Evolutionary conservation across 1,140 invertebrate species (phyloP).

Genomic region (Brachionus sp.): DNA sequence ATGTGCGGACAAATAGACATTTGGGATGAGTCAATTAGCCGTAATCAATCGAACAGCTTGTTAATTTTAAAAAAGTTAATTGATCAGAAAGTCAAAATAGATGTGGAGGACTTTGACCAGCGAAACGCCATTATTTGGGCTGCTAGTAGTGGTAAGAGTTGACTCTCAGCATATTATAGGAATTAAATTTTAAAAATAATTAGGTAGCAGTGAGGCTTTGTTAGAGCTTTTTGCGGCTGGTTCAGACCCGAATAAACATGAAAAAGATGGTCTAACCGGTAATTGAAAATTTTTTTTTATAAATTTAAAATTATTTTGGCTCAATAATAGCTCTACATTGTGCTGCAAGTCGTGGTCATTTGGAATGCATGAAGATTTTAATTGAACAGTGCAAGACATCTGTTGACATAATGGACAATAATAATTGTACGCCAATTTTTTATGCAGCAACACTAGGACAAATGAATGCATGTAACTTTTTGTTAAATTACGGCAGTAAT

Average conservation of each 20-base stretch:
- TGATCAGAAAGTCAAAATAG: slow-evolving; percentile 72
- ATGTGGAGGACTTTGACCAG: slow-evolving; percentile 82
- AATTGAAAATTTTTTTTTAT: slow-evolving; percentile 32
- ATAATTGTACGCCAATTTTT: slow-evolving; percentile 83
- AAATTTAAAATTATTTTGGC: not conserved
- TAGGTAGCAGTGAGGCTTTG: slow-evolving; percentile 68
- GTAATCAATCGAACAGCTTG: slow-evolving; percentile 53
- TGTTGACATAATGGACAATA: slow-evolving; percentile 69
- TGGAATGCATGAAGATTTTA: slow-evolving; percentile 82
- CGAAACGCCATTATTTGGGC: slow-evolving; percentile 91
- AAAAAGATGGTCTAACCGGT: slow-evolving; percentile 68
- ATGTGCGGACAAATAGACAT: slow-evolving; percentile 68
- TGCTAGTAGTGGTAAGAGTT: slow-evolving; percentile 74
- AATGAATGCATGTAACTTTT: slow-evolving; percentile 80
- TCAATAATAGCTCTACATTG: slow-evolving; percentile 74
- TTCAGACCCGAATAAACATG: slow-evolving; percentile 70
- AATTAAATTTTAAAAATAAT: not conserved
- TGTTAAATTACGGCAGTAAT: slow-evolving; percentile 76
- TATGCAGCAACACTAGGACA: slow-evolving; percentile 93
- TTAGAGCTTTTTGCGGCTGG: slow-evolving; percentile 78
- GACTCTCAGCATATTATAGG: not conserved
- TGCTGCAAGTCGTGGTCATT: slow-evolving; percentile 87
- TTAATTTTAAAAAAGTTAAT: slow-evolving; percentile 79
- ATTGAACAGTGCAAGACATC: slow-evolving; percentile 59
- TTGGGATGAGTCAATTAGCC: slow-evolving; percentile 46